phyloP scores from a whole-genome alignment of 2,113 vertebrate species.

The Jaculus jaculus region DNA sequence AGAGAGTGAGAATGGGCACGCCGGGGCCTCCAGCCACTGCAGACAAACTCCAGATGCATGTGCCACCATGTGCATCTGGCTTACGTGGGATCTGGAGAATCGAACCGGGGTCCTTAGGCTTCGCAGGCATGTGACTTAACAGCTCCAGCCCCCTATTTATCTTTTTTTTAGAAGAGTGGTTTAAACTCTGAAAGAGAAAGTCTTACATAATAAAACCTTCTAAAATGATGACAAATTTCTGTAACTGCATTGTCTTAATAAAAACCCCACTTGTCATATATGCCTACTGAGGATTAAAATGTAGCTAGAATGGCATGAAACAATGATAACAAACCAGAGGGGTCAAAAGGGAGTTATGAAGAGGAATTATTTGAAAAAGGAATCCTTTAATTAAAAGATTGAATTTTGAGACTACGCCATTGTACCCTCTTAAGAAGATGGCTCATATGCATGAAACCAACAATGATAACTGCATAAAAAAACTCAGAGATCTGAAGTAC shows the following conservation, averaged over 20 bases:
- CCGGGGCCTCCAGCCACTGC: too few relatives aligned
- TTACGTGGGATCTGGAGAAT: too few relatives aligned
- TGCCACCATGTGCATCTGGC: too few relatives aligned
- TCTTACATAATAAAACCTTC: neutral
- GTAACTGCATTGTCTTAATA: neutral
- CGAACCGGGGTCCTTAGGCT: too few relatives aligned
- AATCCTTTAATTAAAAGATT: neutral
- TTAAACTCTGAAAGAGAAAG: neutral
- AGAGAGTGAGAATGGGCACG: too few relatives aligned
- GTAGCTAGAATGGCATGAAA: neutral
- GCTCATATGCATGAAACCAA: neutral
- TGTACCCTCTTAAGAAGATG: neutral
- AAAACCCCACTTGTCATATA: neutral
- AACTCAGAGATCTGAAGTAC: neutral
- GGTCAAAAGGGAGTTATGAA: neutral
- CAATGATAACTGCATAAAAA: neutral
- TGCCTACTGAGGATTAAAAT: neutral
- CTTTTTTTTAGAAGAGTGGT: conserved; percentile 10
- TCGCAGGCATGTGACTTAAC: too few relatives aligned
- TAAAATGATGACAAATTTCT: neutral
- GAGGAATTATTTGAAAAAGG: neutral
- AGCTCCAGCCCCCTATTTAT: too few relatives aligned
- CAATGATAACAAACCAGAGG: neutral
- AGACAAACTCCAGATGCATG: too few relatives aligned
- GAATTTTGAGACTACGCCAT: neutral